Base-by-base conservation (phyloP, 2,888 invertebrate genomes). In the Harpagoxenus sublaevis region DNA sequence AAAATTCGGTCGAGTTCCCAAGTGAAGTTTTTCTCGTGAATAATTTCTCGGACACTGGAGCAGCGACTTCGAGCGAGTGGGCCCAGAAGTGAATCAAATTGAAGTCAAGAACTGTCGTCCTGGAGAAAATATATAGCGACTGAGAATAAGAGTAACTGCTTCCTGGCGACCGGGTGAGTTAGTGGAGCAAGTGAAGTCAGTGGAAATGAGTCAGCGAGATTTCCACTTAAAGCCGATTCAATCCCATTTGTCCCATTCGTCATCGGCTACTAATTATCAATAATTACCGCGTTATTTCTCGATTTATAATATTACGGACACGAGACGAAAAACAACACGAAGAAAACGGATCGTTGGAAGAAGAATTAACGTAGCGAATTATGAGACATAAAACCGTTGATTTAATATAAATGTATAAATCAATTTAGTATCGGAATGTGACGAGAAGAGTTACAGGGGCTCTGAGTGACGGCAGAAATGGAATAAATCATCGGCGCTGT, bases 181-280 rank as follows among this genome's bases (percentile, higher is more conserved):
- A 60, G 73, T 60, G 18, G 60, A 60, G 73, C 60, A 73, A 79
- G 79, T 60, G 79, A 79, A 79, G 48, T 48, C 35, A 28, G 74
- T 79, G 73, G 79, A 79, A 79, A 73, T 79, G 79, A 79, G 74
- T 79, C 79, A 79, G 79, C 79, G 48, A 48, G 48, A 79, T 79
- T 79, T 73, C 73, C 60, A 71, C 57, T 60, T 60, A n/a, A 39
- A 60, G 39, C 35, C 71, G 74, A 71, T 73, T 60, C 79, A 39
- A n/a, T 68, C 35, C 79, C 60, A 31, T n/a, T 51, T 15, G 23
- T 63, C 31, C 31, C 31, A 48, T 23, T 79, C 28, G 48, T 45
- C 68, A 53, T 53, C 18, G 53, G 12, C 66, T 42, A 31, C 78
- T 55, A 78, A 78, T 78, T 78, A 66, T 31, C 53, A 18, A 75